A percentile compares a stretch with the other conserved stretches of the same genome.
Evolutionary conservation across 2,888 invertebrate species (phyloP).

Genomic region (Dichetophora obliterata): DNA sequence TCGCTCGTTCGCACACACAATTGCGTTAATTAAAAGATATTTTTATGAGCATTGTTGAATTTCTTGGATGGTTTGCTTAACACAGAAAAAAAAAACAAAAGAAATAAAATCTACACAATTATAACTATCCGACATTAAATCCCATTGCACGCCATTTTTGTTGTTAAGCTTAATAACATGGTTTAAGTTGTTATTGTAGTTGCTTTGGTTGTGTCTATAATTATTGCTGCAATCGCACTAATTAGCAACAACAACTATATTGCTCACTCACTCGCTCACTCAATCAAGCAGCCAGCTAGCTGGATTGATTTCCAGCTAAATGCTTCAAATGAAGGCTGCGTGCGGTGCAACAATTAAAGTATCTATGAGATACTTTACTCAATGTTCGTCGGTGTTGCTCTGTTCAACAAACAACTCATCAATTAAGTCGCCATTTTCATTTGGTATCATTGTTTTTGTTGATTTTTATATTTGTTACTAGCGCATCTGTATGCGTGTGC

Average conservation of each 20-base stretch:
- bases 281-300: not conserved
- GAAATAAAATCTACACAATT: not conserved
- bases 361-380: not conserved
- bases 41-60: constrained; percentile 9
- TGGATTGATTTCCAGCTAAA: constrained; percentile 4
- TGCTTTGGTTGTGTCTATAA: not conserved
- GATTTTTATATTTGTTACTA: constrained; percentile 38
- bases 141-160: not conserved
- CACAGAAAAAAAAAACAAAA: not conserved
- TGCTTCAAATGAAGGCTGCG: not conserved
- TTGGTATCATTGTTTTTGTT: not conserved
- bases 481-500: too few species aligned
- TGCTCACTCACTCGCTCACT: constrained; percentile 18
- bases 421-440: constrained; percentile 28
- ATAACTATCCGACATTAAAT: not conserved
- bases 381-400: not conserved
- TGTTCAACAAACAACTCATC: not conserved
- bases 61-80: not conserved
- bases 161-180: not conserved
- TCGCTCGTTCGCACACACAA: not conserved
- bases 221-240: not conserved
- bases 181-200: not conserved
- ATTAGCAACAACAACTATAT: constrained; percentile 35
- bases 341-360: constrained; percentile 14
- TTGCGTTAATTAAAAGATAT: constrained; percentile 18